These are phyloP conservation scores for Smittia aterrima DNA, from an alignment of 2,888 invertebrate genomes.

Conservation along the genomic window DNA sequence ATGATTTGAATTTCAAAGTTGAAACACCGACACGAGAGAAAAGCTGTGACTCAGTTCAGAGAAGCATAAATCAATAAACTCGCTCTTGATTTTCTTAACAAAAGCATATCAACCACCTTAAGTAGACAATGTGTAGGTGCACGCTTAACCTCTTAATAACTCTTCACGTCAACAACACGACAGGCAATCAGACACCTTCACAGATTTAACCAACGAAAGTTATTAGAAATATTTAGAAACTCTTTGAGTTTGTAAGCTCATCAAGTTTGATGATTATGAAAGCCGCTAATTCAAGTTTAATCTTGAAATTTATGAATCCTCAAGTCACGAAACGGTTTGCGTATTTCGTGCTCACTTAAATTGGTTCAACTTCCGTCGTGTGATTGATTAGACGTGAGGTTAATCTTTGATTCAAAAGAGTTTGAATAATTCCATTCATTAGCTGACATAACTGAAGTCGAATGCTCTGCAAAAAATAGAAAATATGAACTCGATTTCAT, in stretches of 20 bases:
- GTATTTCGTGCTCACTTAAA: too few species aligned
- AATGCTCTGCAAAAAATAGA: too few species aligned
- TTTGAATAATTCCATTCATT: too few species aligned
- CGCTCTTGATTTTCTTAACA: neutral
- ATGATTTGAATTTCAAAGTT: slow-evolving; percentile 22
- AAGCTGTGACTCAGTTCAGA: neutral
- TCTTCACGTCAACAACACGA: neutral
- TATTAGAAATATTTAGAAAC: too few species aligned
- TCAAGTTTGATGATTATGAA: too few species aligned
- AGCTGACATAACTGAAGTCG: too few species aligned
- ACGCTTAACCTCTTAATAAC: neutral
- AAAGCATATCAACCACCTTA: neutral
- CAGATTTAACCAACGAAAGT: too few species aligned
- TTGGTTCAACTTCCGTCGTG: too few species aligned
- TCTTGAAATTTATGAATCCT: neutral
- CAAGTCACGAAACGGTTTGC: neutral
- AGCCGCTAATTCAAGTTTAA: neutral
- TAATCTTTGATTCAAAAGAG: too few species aligned
- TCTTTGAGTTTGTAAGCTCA: too few species aligned
- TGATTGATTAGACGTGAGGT: too few species aligned
- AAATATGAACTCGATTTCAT: too few species aligned
- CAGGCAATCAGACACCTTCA: slow-evolving; percentile 13
- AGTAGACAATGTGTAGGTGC: neutral
- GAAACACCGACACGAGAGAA: neutral
- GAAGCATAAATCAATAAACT: slow-evolving; percentile 9